phyloP scores from a whole-genome alignment of 2,888 invertebrate genomes.

The Torymus auratus region DNA sequence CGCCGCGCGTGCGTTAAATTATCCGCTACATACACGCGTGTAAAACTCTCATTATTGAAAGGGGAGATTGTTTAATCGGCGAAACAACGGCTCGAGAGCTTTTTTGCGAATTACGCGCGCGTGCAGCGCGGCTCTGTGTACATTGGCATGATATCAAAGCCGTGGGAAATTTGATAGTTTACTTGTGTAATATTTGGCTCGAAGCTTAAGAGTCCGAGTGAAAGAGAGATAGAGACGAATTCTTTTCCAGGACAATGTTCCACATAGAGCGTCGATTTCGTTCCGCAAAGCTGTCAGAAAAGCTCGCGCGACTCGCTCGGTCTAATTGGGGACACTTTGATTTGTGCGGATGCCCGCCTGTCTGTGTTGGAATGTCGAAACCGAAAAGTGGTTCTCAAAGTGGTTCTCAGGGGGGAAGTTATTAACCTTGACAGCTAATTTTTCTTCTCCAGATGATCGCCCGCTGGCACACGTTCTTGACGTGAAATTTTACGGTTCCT shows the following conservation, averaged over 20 bases:
- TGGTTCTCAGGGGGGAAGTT: constrained; percentile 4
- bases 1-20: too few species aligned
- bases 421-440: too few species aligned
- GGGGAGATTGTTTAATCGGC: not conserved
- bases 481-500: too few species aligned
- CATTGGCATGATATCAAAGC: constrained; percentile 49
- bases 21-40: too few species aligned
- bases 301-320: not conserved
- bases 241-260: constrained; percentile 37
- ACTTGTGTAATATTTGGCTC: constrained; percentile 58
- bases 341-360: too few species aligned
- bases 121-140: constrained; percentile 5
- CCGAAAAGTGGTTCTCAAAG: not conserved
- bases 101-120: constrained; percentile 32
- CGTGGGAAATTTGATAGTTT: constrained; percentile 52
- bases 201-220: not conserved
- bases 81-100: not conserved
- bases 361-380: not conserved
- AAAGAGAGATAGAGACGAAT: not conserved
- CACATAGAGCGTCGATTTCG: not conserved
- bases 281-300: not conserved
- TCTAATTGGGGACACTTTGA: too few species aligned
- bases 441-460: too few species aligned
- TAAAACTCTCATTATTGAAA: too few species aligned
- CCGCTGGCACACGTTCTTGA: too few species aligned